phyloP scores from a whole-genome alignment of 2,113 vertebrate genomes.

The Grammomys dolichurus region DNA sequence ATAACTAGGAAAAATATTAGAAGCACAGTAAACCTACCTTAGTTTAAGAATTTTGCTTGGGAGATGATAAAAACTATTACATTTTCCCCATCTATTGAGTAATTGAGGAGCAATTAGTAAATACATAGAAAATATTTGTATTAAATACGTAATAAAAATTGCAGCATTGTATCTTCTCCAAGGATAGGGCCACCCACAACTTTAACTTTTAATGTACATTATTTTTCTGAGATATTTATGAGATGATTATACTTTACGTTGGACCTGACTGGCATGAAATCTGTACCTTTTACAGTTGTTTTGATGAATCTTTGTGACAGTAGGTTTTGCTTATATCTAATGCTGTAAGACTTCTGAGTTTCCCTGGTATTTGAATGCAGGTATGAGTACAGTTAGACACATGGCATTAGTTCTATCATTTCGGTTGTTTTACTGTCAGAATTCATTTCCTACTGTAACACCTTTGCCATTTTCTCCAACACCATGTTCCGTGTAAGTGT shows the following conservation, averaged over 20 bases:
- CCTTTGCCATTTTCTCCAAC: not conserved
- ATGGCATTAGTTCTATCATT: not conserved
- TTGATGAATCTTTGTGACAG: not conserved
- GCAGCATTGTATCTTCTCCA: not conserved
- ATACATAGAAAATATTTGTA: not conserved
- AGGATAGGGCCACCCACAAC: not conserved
- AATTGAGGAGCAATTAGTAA: not conserved
- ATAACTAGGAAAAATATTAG: not conserved
- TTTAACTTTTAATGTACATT: not conserved
- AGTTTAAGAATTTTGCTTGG: not conserved
- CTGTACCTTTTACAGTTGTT: not conserved
- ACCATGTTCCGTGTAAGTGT: not conserved
- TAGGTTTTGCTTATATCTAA: not conserved
- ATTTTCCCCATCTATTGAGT: not conserved
- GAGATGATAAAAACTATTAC: not conserved
- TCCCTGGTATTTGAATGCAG: not conserved
- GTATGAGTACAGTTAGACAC: not conserved
- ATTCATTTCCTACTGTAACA: not conserved
- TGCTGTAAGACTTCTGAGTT: not conserved
- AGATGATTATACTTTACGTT: not conserved
- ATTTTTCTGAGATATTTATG: not conserved
- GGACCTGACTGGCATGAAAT: not conserved
- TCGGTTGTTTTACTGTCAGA: not conserved
- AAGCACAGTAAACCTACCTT: not conserved
- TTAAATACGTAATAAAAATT: slow-evolving; percentile 3